These are phyloP conservation scores for Merluccius polli DNA, from an alignment of 2,797 vertebrate genomes.

Conservation along the genomic window DNA sequence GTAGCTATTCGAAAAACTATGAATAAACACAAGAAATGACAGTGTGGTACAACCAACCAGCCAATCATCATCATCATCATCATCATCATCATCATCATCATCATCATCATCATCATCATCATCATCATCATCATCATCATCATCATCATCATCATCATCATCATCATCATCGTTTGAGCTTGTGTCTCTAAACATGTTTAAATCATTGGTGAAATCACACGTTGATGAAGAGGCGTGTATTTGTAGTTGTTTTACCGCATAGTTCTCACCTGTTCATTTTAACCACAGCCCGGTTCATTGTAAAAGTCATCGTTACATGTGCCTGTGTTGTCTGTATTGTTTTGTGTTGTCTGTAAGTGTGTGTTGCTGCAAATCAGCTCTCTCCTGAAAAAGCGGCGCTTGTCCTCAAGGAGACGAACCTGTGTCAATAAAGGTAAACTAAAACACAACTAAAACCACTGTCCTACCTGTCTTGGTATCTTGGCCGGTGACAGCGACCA, in stretches of 20 bases:
- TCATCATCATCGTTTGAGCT: not conserved
- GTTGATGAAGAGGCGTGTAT: not conserved
- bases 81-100: too few relatives aligned
- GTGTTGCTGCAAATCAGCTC: not conserved
- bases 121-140: too few relatives aligned
- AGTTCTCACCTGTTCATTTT: not conserved
- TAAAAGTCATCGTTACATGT: not conserved
- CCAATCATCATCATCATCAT: not conserved
- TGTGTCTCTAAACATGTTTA: not conserved
- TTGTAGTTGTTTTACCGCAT: not conserved
- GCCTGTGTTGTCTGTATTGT: not conserved
- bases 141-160: too few relatives aligned
- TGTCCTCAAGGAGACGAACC: not conserved
- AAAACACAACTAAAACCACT: not conserved
- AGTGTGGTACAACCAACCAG: not conserved
- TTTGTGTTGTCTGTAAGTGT: not conserved
- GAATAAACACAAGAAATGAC: not conserved
- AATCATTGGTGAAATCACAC: not conserved
- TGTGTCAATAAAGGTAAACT: not conserved
- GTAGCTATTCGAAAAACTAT: not conserved
- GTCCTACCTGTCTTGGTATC: constrained; percentile 65
- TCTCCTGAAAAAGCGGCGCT: not conserved
- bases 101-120: too few relatives aligned
- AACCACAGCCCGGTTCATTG: not conserved
- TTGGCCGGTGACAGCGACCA: constrained; percentile 67